These are phyloP conservation scores for Thomomys bottae DNA, from an alignment of 2,113 vertebrate genomes.

Conservation along the genomic window DNA sequence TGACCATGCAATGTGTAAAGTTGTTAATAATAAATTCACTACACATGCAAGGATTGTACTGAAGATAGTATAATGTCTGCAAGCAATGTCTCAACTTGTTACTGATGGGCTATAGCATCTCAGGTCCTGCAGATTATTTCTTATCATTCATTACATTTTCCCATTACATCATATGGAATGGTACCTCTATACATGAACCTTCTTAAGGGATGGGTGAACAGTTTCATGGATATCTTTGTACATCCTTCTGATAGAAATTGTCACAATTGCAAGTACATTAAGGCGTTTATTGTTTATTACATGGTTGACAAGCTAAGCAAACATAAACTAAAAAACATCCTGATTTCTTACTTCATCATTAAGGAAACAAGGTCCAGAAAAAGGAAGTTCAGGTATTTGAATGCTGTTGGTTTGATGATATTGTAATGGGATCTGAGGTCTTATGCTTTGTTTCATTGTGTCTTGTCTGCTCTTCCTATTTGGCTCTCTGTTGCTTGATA, in stretches of 20 bases:
- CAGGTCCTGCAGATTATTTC: neutral
- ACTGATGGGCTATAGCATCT: neutral
- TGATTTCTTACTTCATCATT: neutral
- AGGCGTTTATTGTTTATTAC: neutral
- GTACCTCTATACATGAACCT: neutral
- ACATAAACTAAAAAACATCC: neutral
- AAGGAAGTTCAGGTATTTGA: neutral
- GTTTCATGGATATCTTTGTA: neutral
- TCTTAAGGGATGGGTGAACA: neutral
- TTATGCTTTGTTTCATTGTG: neutral
- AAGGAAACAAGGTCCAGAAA: neutral
- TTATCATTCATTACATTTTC: neutral
- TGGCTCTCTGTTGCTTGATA: neutral
- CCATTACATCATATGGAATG: neutral
- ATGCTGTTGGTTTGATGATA: neutral
- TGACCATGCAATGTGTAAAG: neutral
- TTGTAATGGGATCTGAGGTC: neutral
- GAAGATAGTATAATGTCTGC: neutral
- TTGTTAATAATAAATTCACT: neutral
- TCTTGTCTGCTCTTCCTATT: neutral
- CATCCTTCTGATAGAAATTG: conserved; percentile 7
- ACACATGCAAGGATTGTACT: neutral
- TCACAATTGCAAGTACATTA: neutral
- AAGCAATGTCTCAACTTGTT: neutral
- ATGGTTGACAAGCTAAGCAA: neutral